These are phyloP conservation scores for Sebastes steindachneri DNA, from an alignment of 2,797 vertebrate species.

Conservation along the genomic window DNA sequence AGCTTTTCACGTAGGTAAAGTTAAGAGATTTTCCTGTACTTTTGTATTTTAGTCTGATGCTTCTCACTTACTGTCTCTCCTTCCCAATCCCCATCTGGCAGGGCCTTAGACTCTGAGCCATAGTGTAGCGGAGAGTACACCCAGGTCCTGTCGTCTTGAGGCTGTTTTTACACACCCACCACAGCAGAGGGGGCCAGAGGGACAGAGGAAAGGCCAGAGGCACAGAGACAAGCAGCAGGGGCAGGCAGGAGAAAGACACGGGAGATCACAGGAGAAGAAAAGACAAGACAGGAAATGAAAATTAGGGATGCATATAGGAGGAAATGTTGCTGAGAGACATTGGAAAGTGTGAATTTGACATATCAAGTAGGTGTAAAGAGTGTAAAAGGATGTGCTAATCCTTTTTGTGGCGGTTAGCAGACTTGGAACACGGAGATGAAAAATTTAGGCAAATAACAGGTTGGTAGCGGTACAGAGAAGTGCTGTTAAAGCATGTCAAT, in stretches of 20 bases:
- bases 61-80: conserved; percentile 97
- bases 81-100: conserved; percentile 92
- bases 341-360: conserved; percentile 67
- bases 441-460: conserved; percentile 19
- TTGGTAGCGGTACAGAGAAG: conserved; percentile 20
- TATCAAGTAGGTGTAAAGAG: conserved; percentile 44
- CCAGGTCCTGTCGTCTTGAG: conserved; percentile 98
- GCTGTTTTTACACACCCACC: conserved; percentile 86
- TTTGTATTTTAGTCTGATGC: conserved; percentile 51
- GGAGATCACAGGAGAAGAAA: conserved; percentile 76
- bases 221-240: conserved; percentile 81
- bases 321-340: conserved; percentile 78
- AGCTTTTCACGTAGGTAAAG: conserved; percentile 2
- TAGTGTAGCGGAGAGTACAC: conserved; percentile 99
- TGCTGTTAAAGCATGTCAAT: conserved; percentile 17
- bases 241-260: conserved; percentile 78
- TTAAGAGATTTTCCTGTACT: conserved; percentile 38
- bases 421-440: conserved; percentile 39
- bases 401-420: conserved; percentile 33
- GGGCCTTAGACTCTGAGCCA: conserved; percentile 90
- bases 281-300: conserved; percentile 85
- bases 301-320: conserved; percentile 85
- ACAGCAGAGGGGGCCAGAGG: conserved; percentile 86
- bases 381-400: conserved; percentile 52
- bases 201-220: conserved; percentile 79